phyloP scores from a whole-genome alignment of 2,888 invertebrate species.

The Thymelicus lineola region DNA sequence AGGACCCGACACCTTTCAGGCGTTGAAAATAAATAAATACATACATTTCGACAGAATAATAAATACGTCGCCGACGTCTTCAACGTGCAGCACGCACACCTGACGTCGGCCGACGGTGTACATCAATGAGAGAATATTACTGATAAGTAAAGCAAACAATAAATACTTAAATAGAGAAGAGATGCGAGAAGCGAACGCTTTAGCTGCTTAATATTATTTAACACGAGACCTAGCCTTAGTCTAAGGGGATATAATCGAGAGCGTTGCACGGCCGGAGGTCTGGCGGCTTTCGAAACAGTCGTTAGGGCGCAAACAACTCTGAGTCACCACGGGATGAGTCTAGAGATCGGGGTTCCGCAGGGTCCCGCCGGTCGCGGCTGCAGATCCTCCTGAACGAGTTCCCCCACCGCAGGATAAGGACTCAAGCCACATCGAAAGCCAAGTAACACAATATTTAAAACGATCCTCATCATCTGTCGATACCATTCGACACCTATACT shows the following conservation, averaged over 20 bases:
- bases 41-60: constrained; percentile 48
- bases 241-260: constrained; percentile 68
- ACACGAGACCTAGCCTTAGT: constrained; percentile 80
- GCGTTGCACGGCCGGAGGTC: constrained; percentile 44
- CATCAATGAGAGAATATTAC: constrained; percentile 40
- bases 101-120: constrained; percentile 22
- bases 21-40: constrained; percentile 65
- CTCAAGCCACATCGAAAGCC: constrained; percentile 32
- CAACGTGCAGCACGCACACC: constrained; percentile 22
- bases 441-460: neutral
- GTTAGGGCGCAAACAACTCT: no score
- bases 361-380: no score
- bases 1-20: constrained; percentile 84
- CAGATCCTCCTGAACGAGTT: neutral
- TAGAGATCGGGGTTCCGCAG: no score
- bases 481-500: neutral
- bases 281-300: constrained; percentile 15
- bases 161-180: constrained; percentile 56
- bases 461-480: neutral
- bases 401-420: neutral
- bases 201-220: constrained; percentile 80
- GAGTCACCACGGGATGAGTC: no score
- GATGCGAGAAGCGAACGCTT: constrained; percentile 75
- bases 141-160: constrained; percentile 57
- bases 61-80: constrained; percentile 28